phyloP scores from a whole-genome alignment of 1,140 invertebrate species.

The Coenobita brevimanus region DNA sequence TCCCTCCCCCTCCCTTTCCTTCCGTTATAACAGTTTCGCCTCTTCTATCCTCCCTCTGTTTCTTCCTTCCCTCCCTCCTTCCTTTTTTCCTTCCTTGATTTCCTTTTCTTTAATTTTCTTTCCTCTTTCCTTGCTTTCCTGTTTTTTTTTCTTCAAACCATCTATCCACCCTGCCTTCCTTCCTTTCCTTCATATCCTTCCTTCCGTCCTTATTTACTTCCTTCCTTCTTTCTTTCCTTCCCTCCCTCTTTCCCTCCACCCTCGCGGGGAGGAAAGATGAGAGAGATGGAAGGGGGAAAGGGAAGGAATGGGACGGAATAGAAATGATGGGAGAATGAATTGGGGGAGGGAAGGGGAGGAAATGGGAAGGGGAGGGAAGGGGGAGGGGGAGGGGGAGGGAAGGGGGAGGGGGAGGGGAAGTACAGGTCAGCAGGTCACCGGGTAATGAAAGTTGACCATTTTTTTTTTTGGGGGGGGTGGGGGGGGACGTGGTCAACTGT shows the following conservation, averaged over 20 bases:
- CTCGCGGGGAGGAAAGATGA: too few relatives aligned
- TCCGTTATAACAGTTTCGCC: not conserved
- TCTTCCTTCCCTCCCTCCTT: not conserved
- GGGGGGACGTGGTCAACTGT: not conserved
- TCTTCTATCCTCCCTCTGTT: not conserved
- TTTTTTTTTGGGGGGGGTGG: too few relatives aligned
- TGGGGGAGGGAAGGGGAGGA: slow-evolving; percentile 10
- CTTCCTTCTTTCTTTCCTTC: not conserved
- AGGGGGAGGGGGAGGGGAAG: not conserved
- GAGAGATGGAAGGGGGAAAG: too few relatives aligned
- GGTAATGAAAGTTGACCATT: not conserved
- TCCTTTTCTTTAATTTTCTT: not conserved
- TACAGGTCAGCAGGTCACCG: not conserved
- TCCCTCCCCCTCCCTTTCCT: not conserved
- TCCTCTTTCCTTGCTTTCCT: not conserved
- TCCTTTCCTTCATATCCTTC: not conserved
- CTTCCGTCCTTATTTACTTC: not conserved
- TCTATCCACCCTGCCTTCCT: not conserved
- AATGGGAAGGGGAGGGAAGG: not conserved
- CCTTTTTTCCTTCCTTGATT: not conserved
- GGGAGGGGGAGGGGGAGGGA: not conserved
- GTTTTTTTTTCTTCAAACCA: not conserved
- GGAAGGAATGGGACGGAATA: too few relatives aligned
- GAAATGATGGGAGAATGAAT: too few relatives aligned
- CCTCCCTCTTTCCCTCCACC: not conserved